Evolutionary conservation across 2,888 invertebrate genomes (phyloP), one percentile per base, ranked within the genome.

Genomic region (Plutella xylostella): DNA sequence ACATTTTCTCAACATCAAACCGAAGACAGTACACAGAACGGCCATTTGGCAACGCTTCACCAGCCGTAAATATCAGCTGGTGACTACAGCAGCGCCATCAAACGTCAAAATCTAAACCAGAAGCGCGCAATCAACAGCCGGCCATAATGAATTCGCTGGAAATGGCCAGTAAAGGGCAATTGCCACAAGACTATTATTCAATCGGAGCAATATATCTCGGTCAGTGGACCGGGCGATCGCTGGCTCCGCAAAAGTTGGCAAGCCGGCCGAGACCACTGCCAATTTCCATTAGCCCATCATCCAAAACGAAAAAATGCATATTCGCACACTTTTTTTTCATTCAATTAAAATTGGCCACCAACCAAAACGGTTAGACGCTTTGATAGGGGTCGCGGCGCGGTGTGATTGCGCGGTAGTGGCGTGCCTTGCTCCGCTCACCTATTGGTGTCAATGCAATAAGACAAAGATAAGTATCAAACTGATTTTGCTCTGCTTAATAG

Each of bases 221-320:
- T 60, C 64, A 63, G 54, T 65, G 71, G 43, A 72, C 79, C 69
- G 68, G 70, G 73, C 79, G 77, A 80, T 77, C 72, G 77, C 80
- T 78, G 69, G 71, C 75, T 74, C 69, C 66, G 77, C 80, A 77
- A 79, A 80, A 83, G 72, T 83, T 83, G 82, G 82, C 82, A 82
- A 74, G 69, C 71, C 68, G 67, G 60, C 63, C 68, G 76, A 75
- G 69, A 74, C 77, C 77, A 78, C 69, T 83, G 82, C 83, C 83
- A 83, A 82, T 83, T 82, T 82, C 82, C 83, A 82, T 82, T 82
- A 82, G 71, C 80, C 74, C 78, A 79, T 83, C 82, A 80, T 74
- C 74, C 80, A 79, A 82, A 80, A 78, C 78, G 79, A 80, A 83
- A 80, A 83, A 80, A 75, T 72, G 79, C 77, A 79, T 74, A 76